phyloP scores from a whole-genome alignment of 2,888 invertebrate genomes.

The Sialis fuliginosa region DNA sequence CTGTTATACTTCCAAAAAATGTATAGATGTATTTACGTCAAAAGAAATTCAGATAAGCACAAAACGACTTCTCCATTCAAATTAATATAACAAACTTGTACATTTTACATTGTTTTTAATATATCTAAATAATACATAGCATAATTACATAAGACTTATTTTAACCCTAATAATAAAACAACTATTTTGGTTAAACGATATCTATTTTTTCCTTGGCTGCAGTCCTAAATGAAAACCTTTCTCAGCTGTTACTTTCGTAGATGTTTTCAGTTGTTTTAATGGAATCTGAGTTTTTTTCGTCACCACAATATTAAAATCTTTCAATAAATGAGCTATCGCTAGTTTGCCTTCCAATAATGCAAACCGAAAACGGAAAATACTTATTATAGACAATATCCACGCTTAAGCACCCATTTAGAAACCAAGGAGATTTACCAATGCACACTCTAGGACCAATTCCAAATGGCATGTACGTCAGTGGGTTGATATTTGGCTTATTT shows the following conservation, averaged over 20 bases:
- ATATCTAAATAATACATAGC: no score
- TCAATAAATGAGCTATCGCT: neutral
- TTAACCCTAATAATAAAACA: no score
- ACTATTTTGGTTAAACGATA: no score
- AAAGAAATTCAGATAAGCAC: no score
- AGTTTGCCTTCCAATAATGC: constrained; percentile 10
- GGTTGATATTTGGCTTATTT: constrained; percentile 29
- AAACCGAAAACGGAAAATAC: constrained; percentile 8
- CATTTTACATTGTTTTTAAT: no score
- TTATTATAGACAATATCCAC: neutral
- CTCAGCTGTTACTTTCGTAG: neutral
- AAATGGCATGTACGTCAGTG: constrained; percentile 33
- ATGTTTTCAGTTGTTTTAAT: neutral
- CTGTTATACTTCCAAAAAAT: no score
- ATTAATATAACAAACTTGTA: no score
- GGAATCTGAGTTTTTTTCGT: constrained; percentile 4
- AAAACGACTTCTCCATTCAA: no score
- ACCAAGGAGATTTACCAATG: constrained; percentile 16
- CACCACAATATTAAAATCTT: constrained; percentile 1
- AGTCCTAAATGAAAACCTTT: constrained; percentile 1
- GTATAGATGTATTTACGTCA: no score
- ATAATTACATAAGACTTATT: no score
- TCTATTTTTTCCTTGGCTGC: neutral
- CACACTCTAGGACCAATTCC: constrained; percentile 27
- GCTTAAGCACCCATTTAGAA: no score